Evolutionary conservation across 2,113 vertebrate genomes (phyloP).

Genomic region (Sorex fumeus): DNA sequence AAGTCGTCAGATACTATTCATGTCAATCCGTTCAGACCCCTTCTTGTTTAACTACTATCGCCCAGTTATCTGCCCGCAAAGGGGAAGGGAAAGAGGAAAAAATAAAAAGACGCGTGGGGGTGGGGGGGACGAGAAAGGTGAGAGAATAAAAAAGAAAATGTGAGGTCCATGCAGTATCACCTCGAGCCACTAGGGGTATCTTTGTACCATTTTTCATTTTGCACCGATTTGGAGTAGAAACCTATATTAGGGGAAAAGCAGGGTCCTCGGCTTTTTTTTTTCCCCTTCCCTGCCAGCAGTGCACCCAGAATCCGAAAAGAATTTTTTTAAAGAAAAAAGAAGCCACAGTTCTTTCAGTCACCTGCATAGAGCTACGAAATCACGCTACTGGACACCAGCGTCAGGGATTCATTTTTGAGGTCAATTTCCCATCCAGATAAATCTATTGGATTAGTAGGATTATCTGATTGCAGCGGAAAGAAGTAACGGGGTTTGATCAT

Average conservation of each 20-base stretch:
- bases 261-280: slow-evolving; percentile 91
- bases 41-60: slow-evolving; percentile 22
- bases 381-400: slow-evolving; percentile 83
- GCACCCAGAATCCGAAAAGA: slow-evolving; percentile 91
- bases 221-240: slow-evolving; percentile 90
- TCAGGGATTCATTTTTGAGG: slow-evolving; percentile 88
- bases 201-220: slow-evolving; percentile 93
- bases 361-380: slow-evolving; percentile 84
- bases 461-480: slow-evolving; percentile 90
- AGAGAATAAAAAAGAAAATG: slow-evolving; percentile 4
- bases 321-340: slow-evolving; percentile 73
- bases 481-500: slow-evolving; percentile 88
- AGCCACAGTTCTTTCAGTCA: slow-evolving; percentile 69
- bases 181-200: slow-evolving; percentile 90
- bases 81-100: not conserved
- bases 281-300: slow-evolving; percentile 91
- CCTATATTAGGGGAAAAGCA: slow-evolving; percentile 89
- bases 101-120: not conserved
- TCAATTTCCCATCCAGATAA: slow-evolving; percentile 90
- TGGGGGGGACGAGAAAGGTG: not conserved
- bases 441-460: slow-evolving; percentile 92
- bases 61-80: not conserved
- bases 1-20: not conserved
- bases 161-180: slow-evolving; percentile 85
- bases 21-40: slow-evolving; percentile 4